These are phyloP conservation scores for Cinclus cinclus DNA, from an alignment of 2,113 vertebrate species.

Conservation along the genomic window DNA sequence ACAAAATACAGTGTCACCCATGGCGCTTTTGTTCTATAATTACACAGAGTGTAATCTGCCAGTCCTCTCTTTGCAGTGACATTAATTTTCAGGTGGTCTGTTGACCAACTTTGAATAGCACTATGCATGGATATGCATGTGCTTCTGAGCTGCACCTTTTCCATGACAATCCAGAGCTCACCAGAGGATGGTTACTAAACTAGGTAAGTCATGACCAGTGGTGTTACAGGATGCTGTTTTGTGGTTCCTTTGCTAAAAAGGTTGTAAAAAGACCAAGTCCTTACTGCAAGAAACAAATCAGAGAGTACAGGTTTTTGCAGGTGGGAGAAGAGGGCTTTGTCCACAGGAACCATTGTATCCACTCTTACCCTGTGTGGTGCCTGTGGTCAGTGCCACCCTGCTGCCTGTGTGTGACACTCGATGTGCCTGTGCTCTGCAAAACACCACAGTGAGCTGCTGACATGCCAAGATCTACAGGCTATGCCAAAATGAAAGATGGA, in stretches of 20 bases:
- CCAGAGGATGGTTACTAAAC: neutral
- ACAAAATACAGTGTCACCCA: neutral
- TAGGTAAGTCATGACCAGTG: neutral
- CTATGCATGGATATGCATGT: neutral
- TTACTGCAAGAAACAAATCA: neutral
- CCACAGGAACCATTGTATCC: fast-evolving
- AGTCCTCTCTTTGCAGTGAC: neutral
- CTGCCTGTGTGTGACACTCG: neutral
- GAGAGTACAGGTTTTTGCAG: neutral
- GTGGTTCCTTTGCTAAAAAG: neutral
- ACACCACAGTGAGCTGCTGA: neutral
- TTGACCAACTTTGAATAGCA: neutral
- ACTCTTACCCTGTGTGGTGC: neutral
- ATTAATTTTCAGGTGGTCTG: neutral
- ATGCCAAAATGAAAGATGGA: neutral
- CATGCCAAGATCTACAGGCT: fast-evolving
- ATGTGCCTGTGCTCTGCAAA: fast-evolving
- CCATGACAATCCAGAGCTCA: neutral
- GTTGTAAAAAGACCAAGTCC: neutral
- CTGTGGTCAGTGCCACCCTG: neutral
- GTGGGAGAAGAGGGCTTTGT: neutral
- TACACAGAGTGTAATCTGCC: neutral
- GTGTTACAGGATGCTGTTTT: neutral
- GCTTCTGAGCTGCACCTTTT: neutral
- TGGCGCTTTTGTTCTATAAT: neutral